Percentiles rank a stretch among this genome's conserved stretches.
phyloP scores from a whole-genome alignment of 2,888 invertebrate species.

The Cryptocheilus praepositus region DNA sequence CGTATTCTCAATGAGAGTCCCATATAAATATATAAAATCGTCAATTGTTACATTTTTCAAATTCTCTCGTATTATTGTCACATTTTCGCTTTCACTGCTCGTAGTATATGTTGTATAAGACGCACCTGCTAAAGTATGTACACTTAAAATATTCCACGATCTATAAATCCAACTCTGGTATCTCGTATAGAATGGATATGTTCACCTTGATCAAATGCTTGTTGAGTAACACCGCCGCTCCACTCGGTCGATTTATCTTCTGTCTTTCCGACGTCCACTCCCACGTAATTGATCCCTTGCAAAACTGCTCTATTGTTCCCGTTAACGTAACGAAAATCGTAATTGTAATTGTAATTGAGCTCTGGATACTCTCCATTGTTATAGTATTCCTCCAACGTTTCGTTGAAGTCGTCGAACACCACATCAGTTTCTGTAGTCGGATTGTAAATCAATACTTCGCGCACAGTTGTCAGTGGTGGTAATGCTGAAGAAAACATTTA shows the following conservation, averaged over 20 bases:
- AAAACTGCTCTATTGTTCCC: neutral
- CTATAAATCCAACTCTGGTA: too few species aligned
- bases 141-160: too few species aligned
- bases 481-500: constrained; percentile 20
- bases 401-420: constrained; percentile 24
- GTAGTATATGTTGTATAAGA: too few species aligned
- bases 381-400: constrained; percentile 36
- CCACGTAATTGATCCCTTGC: neutral
- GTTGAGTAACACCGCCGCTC: neutral
- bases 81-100: too few species aligned
- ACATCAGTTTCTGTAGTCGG: constrained; percentile 17
- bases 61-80: too few species aligned
- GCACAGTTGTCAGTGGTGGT: constrained; percentile 10
- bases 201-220: neutral
- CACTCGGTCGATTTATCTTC: too few species aligned
- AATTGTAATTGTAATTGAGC: constrained; percentile 49
- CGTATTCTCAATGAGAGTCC: too few species aligned
- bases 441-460: constrained; percentile 20
- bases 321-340: constrained; percentile 23
- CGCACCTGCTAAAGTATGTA: too few species aligned
- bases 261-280: neutral
- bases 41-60: too few species aligned
- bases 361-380: constrained; percentile 50
- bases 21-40: too few species aligned
- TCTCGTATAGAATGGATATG: too few species aligned